Percentiles rank a stretch among this genome's conserved stretches.
Conservation (phyloP, 2,888 invertebrate genomes). For the Spodoptera picta region DNA sequence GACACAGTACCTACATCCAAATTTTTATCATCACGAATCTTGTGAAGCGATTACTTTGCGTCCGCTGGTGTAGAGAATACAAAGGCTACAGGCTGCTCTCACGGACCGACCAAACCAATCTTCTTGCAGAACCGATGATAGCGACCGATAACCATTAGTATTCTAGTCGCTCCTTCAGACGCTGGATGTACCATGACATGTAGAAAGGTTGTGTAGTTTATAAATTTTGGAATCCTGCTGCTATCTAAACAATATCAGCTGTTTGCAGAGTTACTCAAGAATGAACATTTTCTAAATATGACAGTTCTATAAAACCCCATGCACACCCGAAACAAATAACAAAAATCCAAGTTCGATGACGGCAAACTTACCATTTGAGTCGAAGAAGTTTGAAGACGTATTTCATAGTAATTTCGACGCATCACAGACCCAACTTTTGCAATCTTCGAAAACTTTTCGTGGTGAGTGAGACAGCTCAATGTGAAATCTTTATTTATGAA, state of each 20-base stretch:
- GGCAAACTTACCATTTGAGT: conserved; percentile 71
- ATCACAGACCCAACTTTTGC: conserved; percentile 59
- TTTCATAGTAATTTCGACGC: conserved; percentile 54
- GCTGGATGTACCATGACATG: conserved; percentile 45
- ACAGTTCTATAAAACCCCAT: conserved; percentile 65
- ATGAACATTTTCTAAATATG: conserved; percentile 35
- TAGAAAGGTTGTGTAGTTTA: conserved; percentile 49
- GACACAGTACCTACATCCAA: conserved; percentile 45
- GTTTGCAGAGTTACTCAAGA: conserved; percentile 51
- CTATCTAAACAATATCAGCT: conserved; percentile 57
- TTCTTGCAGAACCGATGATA: conserved; percentile 39
- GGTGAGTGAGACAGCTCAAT: conserved; percentile 59
- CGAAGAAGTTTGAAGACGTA: conserved; percentile 54
- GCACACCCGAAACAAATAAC: conserved; percentile 69
- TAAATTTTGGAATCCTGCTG: conserved; percentile 47
- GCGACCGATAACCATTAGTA: conserved; percentile 37
- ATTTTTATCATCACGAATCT: conserved; percentile 20
- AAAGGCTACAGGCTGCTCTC: conserved; percentile 34
- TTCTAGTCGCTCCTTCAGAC: conserved; percentile 39
- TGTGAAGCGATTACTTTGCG: conserved; percentile 26
- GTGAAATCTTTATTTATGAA: conserved; percentile 44
- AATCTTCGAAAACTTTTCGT: conserved; percentile 67
- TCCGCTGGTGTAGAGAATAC: conserved; percentile 29
- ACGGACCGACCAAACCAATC: conserved; percentile 58
- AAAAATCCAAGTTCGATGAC: conserved; percentile 66